Conservation (phyloP, 1,140 invertebrate species). For the Schlechtendalia chinensis region DNA sequence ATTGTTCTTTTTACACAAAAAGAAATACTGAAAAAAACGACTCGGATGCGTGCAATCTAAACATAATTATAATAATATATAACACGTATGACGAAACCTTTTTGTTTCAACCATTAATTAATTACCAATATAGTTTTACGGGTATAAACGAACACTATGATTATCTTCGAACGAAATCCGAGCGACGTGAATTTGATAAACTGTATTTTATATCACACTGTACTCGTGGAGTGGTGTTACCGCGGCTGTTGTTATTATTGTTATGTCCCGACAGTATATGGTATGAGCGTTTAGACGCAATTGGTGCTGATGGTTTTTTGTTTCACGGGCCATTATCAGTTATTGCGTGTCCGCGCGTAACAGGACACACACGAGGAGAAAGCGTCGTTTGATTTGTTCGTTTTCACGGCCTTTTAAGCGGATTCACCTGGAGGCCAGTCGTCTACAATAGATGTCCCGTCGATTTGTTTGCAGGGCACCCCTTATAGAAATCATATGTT, state of each 20-base stretch:
- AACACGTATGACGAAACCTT: too few species aligned
- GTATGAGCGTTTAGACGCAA: constrained; percentile 19
- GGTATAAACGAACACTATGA: constrained; percentile 2
- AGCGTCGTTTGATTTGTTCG: constrained; percentile 19
- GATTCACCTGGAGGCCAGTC: not conserved
- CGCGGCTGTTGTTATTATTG: not conserved
- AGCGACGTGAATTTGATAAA: not conserved
- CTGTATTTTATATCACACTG: not conserved
- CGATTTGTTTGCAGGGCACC: not conserved
- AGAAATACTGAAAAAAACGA: too few species aligned
- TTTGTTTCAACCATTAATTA: not conserved
- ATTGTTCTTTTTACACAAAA: too few species aligned
- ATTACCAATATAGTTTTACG: not conserved
- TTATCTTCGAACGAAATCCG: not conserved
- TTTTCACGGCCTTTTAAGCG: constrained; percentile 32
- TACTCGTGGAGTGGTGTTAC: constrained; percentile 15
- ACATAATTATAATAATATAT: too few species aligned
- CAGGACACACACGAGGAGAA: not conserved
- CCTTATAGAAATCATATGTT: not conserved
- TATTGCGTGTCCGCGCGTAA: not conserved
- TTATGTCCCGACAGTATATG: not conserved
- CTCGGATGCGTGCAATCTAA: too few species aligned
- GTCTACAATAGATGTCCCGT: constrained; percentile 3
- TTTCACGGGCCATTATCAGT: constrained; percentile 27
- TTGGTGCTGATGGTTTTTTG: constrained; percentile 24